Evolutionary conservation across 2,113 vertebrate genomes (phyloP), one percentile per base, ranked within the genome.

Genomic region (Semnornis frantzii): DNA sequence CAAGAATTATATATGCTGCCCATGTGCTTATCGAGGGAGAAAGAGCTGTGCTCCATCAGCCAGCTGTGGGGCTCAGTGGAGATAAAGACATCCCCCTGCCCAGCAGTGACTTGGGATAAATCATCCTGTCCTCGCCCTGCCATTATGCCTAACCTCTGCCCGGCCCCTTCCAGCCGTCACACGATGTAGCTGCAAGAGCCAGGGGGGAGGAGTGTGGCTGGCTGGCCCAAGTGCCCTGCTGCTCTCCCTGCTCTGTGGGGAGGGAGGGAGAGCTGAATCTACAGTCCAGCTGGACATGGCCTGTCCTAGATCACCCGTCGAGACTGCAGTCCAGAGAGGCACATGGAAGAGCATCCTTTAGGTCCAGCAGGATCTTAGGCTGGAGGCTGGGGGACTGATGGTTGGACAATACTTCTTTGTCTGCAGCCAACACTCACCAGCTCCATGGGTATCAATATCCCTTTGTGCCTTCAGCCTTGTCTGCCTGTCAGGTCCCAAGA

Each of bases 31-130:
- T 94, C 88, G 66, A 85, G 89, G 90, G 87, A 91, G 87, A 87
- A 73, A 30, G 70, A 55, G 87, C 88, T 10, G 80, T 24, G 92
- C 82, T 94, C 93, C 9, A 84, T 96, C 94, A 92, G 77, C 59
- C 92, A 83, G 86, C 92, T 70, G 77, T 39, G 76, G 82, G 85
- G 90, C 87, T 88, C 33, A 2, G 74, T 6, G 1, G 44, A 84
- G 95, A 96, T 96, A 92, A 89, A 95, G 96, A 92, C n/a, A 89
- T 91, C 75, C 96, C 90, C 85, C 58, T 80, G 87, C 52, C 93
- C 85, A 0, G 91, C 87, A 8, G 69, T 6, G 91, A 20, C 87
- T 66, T 6, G 77, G 93, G 79, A 97, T 97, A 96, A 97, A 97
- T 97, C 96, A 95, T 79, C 87, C 95, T 95, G 95, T 95, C 80